Evolutionary conservation across 2,797 vertebrate species (phyloP), one percentile per base, ranked within the genome.

Genomic region (Pangasius macronema): DNA sequence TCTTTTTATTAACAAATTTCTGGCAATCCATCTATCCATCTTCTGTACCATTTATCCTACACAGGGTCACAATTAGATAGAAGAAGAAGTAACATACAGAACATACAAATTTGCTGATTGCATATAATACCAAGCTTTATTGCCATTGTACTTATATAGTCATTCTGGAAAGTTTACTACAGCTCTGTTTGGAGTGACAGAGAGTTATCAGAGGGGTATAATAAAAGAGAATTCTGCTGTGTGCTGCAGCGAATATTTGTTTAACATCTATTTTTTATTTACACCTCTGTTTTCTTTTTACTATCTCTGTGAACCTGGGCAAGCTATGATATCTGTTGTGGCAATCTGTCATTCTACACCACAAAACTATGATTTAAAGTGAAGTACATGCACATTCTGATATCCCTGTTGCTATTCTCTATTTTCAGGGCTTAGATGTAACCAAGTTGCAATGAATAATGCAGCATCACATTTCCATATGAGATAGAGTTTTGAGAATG

Each of bases 211-310:
- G 75, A 75, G 24, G 24, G 27, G 5, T 49, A 24, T n/a, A 75
- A 75, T n/a, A 75, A 49, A 75, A 75, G 42, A 46, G 27, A 49
- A 75, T 75, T n/a, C 72, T 75, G 46, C 42, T 76, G 75, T 77
- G 49, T 10, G n/a, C 49, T 53, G 14, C 33, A 30, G n/a, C 5
- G 3, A 77, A n/a, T 77, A 77, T 77, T 77, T 77, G n/a, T 33
- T 10, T 30, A 30, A n/a, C 27, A 51, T 14, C 2, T 18, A 76
- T 30, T n/a, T 76, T 76, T 30, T 33, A 33, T 33, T 53, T 53
- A 10, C 49, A 53, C 75, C 49, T 20, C 27, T 76, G 73, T 53
- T 53, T 33, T 79, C 42, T 33, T n/a, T 55, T 33, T 33, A 55
- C 8, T 55, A 76, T 76, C n/a, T 55, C 49, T 77, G 73, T 51